phyloP scores from a whole-genome alignment of 2,797 vertebrate genomes.

The Phoxinus dragarum region DNA sequence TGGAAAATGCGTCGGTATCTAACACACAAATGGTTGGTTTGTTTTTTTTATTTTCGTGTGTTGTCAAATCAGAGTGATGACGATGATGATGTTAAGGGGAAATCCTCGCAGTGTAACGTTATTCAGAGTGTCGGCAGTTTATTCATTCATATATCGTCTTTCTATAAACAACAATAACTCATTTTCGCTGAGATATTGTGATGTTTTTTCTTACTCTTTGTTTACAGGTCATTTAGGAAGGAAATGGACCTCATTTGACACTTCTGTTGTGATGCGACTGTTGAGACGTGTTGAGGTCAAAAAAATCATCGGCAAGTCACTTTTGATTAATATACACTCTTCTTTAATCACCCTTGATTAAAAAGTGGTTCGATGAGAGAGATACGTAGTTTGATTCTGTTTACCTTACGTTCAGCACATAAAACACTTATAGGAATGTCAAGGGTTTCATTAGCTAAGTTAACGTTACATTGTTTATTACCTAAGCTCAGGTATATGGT shows the following conservation, averaged over 20 bases:
- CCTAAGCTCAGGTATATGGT: too few relatives aligned
- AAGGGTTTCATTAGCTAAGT: background rate
- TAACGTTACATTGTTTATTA: too few relatives aligned
- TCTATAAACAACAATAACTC: background rate
- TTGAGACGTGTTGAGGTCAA: background rate
- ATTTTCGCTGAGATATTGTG: background rate
- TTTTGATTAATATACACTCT: background rate
- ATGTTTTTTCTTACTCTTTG: background rate
- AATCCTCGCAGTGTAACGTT: background rate
- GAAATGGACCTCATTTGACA: background rate
- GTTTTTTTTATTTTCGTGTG: background rate
- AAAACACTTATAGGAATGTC: background rate
- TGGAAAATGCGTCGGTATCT: background rate
- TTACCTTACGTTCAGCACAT: background rate
- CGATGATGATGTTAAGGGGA: background rate
- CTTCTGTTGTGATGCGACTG: background rate
- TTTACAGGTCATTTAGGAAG: background rate
- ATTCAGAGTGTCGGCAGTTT: too few relatives aligned
- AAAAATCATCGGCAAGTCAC: background rate
- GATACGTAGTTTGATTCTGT: background rate
- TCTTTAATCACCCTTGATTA: too few relatives aligned
- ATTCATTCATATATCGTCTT: background rate
- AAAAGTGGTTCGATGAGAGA: background rate
- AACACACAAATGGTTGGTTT: slow-evolving; percentile 29
- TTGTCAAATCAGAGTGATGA: background rate